Conservation (phyloP, 2,888 invertebrate genomes). For the Epinotia nisella region DNA sequence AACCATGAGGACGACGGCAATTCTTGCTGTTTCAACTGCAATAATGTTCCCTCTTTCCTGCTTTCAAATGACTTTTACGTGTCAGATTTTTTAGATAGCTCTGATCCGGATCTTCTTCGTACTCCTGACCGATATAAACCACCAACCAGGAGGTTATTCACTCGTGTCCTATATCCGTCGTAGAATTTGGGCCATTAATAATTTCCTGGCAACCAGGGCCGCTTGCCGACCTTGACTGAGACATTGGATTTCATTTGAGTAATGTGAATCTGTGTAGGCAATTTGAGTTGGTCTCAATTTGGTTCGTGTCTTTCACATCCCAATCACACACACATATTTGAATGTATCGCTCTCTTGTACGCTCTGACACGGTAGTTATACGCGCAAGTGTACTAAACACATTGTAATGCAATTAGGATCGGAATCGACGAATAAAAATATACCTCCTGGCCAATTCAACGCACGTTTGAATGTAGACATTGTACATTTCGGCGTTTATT, state of each 20-base stretch:
- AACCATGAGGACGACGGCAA: too few relatives aligned
- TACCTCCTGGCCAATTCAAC: neutral
- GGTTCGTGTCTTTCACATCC: neutral
- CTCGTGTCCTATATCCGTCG: conserved; percentile 33
- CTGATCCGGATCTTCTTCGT: neutral
- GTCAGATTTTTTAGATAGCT: neutral
- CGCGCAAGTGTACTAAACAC: neutral
- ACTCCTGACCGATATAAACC: conserved; percentile 24
- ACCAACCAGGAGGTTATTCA: conserved; percentile 33
- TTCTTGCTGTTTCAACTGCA: too few relatives aligned
- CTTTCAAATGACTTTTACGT: too few relatives aligned
- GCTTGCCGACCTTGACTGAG: conserved; percentile 32
- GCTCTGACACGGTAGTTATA: neutral
- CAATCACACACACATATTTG: too few relatives aligned
- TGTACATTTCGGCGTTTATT: neutral
- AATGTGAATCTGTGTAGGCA: neutral
- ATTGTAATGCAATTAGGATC: neutral
- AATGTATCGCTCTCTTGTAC: neutral
- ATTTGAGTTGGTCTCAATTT: conserved; percentile 1
- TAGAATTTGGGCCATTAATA: conserved; percentile 24
- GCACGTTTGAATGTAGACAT: too few relatives aligned
- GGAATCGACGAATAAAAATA: neutral
- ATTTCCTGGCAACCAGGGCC: conserved; percentile 32
- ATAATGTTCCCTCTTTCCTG: too few relatives aligned
- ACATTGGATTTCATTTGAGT: conserved; percentile 15